Evolutionary conservation across 2,113 vertebrate genomes (phyloP), one percentile per base, ranked within the genome.

Genomic region (Gambusia holbrooki): DNA sequence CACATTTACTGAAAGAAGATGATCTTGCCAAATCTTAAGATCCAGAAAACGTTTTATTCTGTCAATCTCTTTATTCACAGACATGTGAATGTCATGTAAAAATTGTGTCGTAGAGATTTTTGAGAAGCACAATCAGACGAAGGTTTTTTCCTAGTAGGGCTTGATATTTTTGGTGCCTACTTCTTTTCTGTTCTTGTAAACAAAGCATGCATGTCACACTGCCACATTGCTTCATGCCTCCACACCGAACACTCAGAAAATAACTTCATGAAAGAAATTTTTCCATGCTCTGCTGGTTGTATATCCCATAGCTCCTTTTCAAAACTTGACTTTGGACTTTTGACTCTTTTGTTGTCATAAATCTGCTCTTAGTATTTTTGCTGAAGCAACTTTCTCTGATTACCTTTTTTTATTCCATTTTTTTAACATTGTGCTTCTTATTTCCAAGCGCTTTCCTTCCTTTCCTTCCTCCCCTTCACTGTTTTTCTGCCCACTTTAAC

Each of bases 401-500:
- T 19, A 19, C 40, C 40, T 48, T 19, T 22, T 48, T 48, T 7
- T 48, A 5, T 66, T 54, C 17, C 13, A 25, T n/a, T 15, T 8
- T 45, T 58, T 67, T 69, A 7, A 9, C 30, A 8, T 74, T 33
- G 15, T 0, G 0, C 61, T 25, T 1, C 29, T 67, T 69, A 11
- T 62, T 28, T 51, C n/a, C 14, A 27, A 14, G 42, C 48, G 61
- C 19, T 74, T 22, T 14, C 30, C 68, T 28, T 64, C 45, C 28
- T 51, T 22, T 14, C 30, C 68, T 32, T 64, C 45, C 28, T 51
- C 25, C 28, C 68, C 51, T 22, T 63, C 29, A 35, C 74, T 11
- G n/a, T 45, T 69, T 71, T 61, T 73, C 30, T 22, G 28, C 62
- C 32, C 75, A n/a, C 61, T 78, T 82, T 75, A 42, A 51, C 62